A percentile compares a stretch with the other conserved stretches of the same genome.
Evolutionary conservation across 1,140 invertebrate species (phyloP).

Genomic region (Bombus superbus): DNA sequence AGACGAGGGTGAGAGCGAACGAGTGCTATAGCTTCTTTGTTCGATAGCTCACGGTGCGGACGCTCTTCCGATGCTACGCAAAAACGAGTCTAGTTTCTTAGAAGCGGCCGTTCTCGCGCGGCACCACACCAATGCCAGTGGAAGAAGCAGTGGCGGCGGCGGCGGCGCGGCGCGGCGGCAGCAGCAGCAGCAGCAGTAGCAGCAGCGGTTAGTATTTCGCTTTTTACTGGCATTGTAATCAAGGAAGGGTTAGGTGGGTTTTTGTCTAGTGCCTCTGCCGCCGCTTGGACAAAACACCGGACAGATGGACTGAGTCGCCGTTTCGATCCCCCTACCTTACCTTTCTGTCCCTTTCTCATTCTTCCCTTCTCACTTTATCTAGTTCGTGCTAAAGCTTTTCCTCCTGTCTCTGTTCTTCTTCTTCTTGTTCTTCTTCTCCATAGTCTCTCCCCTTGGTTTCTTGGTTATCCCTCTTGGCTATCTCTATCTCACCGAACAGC

Average conservation of each 20-base stretch:
- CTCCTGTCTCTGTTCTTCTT: background rate
- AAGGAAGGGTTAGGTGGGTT: constrained; percentile 84
- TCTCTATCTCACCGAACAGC: constrained; percentile 35
- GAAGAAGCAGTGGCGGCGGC: constrained; percentile 28
- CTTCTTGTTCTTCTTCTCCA: background rate
- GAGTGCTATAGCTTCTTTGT: constrained; percentile 75
- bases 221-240: constrained; percentile 84
- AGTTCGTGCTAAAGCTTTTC: constrained; percentile 13
- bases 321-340: constrained; percentile 65
- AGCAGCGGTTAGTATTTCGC: constrained; percentile 83
- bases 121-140: constrained; percentile 26
- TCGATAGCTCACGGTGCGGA: constrained; percentile 77
- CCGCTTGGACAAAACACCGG: constrained; percentile 80
- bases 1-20: constrained; percentile 36
- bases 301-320: constrained; percentile 82
- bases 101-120: constrained; percentile 71
- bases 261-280: constrained; percentile 75
- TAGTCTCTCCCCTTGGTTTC: constrained; percentile 13
- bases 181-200: constrained; percentile 32
- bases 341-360: constrained; percentile 39
- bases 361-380: constrained; percentile 9
- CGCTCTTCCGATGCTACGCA: constrained; percentile 67
- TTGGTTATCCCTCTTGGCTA: constrained; percentile 49
- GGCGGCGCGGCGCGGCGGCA: constrained; percentile 30
- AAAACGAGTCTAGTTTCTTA: constrained; percentile 84